Percentiles rank a stretch among this genome's conserved stretches.
phyloP scores from a whole-genome alignment of 2,888 invertebrate species.

The Lasioglossum marginatum region DNA sequence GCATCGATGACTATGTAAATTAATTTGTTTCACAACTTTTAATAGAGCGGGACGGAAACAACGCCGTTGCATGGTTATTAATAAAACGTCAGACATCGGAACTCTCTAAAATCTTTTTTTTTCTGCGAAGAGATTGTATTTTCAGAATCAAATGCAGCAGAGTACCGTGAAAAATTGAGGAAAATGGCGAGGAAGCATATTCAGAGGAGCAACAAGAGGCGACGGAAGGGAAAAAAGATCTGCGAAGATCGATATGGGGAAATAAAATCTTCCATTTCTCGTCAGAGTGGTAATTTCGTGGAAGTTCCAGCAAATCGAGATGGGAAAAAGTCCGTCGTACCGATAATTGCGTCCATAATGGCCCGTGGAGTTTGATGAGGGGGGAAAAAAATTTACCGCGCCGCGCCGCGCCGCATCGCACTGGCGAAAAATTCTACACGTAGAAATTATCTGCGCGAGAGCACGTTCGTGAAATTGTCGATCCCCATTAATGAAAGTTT shows the following conservation, averaged over 20 bases:
- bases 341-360: constrained; percentile 63
- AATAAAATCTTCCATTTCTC: constrained; percentile 51
- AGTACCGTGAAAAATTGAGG: constrained; percentile 1
- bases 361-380: constrained; percentile 39
- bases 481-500: constrained; percentile 11
- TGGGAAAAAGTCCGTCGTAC: constrained; percentile 54
- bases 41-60: constrained; percentile 38
- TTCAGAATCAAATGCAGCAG: constrained; percentile 1
- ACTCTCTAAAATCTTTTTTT: constrained; percentile 22
- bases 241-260: constrained; percentile 48
- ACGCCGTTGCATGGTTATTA: constrained; percentile 10
- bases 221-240: background rate
- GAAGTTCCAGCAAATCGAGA: constrained; percentile 48
- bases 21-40: constrained; percentile 22
- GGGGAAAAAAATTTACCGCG: constrained; percentile 34
- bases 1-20: background rate
- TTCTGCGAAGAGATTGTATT: background rate
- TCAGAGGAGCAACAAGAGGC: background rate
- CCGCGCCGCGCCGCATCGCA: background rate
- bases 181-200: constrained; percentile 13
- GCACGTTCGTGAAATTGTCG: constrained; percentile 20
- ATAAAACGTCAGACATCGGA: background rate
- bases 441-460: constrained; percentile 20
- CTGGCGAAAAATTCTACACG: constrained; percentile 16
- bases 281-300: constrained; percentile 50